These are phyloP conservation scores for Microcebus griseorufus DNA, from an alignment of 2,113 vertebrate genomes.

Conservation along the genomic window DNA sequence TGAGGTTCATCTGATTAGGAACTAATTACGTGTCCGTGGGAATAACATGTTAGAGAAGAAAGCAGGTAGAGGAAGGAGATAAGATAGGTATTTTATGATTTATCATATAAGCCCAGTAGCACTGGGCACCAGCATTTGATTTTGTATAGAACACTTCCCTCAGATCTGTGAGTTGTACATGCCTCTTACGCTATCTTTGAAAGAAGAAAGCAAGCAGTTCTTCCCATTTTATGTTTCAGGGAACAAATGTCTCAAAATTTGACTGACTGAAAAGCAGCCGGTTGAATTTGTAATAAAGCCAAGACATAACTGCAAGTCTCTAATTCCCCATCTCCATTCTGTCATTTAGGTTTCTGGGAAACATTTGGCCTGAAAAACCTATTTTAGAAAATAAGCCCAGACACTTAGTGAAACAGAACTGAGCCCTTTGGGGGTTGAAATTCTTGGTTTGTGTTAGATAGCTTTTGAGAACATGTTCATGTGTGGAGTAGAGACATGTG, in stretches of 20 bases:
- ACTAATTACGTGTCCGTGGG: neutral
- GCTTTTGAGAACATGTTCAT: slow-evolving; percentile 13
- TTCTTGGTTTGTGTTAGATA: slow-evolving; percentile 29
- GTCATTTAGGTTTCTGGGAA: slow-evolving; percentile 63
- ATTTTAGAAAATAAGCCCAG: slow-evolving; percentile 57
- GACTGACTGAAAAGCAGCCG: slow-evolving; percentile 47
- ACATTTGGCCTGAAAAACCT: slow-evolving; percentile 56
- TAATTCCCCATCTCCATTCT: slow-evolving; percentile 42
- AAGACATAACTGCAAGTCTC: slow-evolving; percentile 42
- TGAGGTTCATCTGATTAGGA: neutral
- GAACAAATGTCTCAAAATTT: slow-evolving; percentile 51
- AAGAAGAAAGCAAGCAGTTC: slow-evolving; percentile 45
- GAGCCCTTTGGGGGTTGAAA: slow-evolving; percentile 7
- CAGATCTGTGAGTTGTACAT: neutral
- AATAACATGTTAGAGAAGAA: neutral
- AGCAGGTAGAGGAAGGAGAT: neutral
- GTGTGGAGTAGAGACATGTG: neutral
- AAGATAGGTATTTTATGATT: neutral
- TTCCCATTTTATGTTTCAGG: slow-evolving; percentile 25
- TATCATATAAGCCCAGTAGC: neutral
- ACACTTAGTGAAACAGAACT: slow-evolving; percentile 63
- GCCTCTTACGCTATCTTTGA: neutral
- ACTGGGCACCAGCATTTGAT: neutral
- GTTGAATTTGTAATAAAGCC: slow-evolving; percentile 61
- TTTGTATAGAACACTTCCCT: neutral